Percentiles rank a stretch among this genome's conserved stretches.
phyloP scores from a whole-genome alignment of 2,797 vertebrate species.

The Bucorvus abyssinicus region DNA sequence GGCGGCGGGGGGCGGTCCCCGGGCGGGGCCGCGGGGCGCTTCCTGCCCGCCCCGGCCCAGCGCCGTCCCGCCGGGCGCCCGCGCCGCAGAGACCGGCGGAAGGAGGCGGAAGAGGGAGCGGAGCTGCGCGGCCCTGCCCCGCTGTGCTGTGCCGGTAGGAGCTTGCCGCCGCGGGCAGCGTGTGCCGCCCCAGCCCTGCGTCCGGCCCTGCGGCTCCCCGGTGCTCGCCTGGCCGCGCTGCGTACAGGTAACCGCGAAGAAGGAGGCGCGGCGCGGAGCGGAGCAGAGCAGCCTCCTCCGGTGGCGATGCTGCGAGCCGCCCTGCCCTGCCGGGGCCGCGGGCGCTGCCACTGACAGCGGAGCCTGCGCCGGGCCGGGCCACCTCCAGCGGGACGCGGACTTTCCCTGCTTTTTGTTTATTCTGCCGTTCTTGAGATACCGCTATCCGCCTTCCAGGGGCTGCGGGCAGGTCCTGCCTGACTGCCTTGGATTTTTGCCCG shows the following conservation, averaged over 20 bases:
- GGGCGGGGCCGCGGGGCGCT: neutral
- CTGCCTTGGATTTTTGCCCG: neutral
- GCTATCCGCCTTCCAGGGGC: neutral
- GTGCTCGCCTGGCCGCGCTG: no score
- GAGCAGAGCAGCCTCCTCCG: neutral
- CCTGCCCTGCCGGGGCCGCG: slow-evolving; percentile 1
- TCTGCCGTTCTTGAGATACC: neutral
- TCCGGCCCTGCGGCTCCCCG: neutral
- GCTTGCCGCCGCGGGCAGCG: neutral
- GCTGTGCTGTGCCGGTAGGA: neutral
- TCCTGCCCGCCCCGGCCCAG: slow-evolving; percentile 10
- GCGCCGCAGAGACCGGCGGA: neutral
- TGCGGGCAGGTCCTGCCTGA: neutral
- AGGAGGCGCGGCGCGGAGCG: neutral
- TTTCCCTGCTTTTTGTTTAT: neutral
- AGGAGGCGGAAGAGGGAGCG: neutral
- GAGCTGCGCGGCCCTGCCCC: neutral
- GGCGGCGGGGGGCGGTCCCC: neutral
- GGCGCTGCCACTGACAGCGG: slow-evolving; percentile 5
- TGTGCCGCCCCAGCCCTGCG: neutral
- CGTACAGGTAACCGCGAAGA: slow-evolving; percentile 21
- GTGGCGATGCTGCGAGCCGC: slow-evolving; percentile 21
- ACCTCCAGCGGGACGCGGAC: neutral
- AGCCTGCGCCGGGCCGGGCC: neutral
- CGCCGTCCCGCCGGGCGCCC: neutral